These are phyloP conservation scores for Crenuchus spilurus DNA, from an alignment of 2,797 vertebrate species.

Conservation along the genomic window DNA sequence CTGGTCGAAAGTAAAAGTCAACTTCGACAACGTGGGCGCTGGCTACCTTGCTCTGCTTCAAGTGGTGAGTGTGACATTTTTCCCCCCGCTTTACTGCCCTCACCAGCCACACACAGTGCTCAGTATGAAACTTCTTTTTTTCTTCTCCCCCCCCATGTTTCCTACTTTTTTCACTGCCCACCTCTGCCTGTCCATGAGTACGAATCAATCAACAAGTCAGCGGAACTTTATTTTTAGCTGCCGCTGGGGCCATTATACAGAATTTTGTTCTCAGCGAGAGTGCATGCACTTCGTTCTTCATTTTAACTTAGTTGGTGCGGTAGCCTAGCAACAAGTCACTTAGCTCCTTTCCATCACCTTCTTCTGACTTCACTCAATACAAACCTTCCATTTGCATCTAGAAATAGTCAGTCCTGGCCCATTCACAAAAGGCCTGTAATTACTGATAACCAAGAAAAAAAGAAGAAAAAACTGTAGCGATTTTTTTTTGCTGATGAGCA, in stretches of 20 bases:
- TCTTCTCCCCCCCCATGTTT: conserved; percentile 31
- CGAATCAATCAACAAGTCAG: conserved; percentile 73
- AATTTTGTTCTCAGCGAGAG: conserved; percentile 58
- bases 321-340: conserved; percentile 71
- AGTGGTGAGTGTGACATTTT: conserved; percentile 84
- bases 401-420: conserved; percentile 66
- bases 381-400: conserved; percentile 74
- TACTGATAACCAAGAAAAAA: conserved; percentile 57
- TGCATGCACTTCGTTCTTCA: conserved; percentile 56
- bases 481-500: conserved; percentile 45
- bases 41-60: conserved; percentile 96
- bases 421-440: conserved; percentile 63
- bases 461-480: conserved; percentile 44
- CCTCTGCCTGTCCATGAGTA: conserved; percentile 65
- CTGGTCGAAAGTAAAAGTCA: conserved; percentile 97
- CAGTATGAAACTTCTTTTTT: conserved; percentile 35
- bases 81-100: conserved; percentile 14
- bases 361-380: conserved; percentile 65
- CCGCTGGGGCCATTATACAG: conserved; percentile 58
- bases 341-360: conserved; percentile 65
- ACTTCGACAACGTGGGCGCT: conserved; percentile 96
- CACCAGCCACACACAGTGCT: conserved; percentile 1
- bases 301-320: conserved; percentile 63
- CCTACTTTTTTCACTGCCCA: conserved; percentile 45
- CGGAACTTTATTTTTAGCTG: conserved; percentile 77